Evolutionary conservation across 2,797 vertebrate species (phyloP).

Genomic region (Dicrostonyx torquatus): DNA sequence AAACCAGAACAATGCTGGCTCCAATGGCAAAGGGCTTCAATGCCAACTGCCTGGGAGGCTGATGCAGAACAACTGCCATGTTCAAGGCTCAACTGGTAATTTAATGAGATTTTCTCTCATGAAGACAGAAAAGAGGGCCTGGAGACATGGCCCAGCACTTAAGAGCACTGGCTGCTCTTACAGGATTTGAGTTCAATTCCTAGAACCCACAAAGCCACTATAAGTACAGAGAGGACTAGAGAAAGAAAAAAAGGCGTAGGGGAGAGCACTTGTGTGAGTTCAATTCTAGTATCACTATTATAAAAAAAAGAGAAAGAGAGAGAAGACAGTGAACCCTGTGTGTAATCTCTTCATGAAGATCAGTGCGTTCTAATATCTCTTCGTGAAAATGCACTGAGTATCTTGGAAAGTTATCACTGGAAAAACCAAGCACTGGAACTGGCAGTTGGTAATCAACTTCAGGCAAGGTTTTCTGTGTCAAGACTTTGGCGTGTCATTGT

Average conservation of each 20-base stretch:
- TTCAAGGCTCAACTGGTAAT: neutral
- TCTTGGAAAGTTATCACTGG: conserved; percentile 73
- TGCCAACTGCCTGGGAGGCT: neutral
- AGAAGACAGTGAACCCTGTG: neutral
- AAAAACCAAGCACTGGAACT: conserved; percentile 80
- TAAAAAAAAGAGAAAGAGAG: no score
- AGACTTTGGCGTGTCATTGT: conserved; percentile 71
- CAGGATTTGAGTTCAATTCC: neutral
- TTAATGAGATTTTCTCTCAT: neutral
- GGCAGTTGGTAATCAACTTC: conserved; percentile 78
- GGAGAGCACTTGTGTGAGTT: neutral
- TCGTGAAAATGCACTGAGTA: conserved; percentile 69
- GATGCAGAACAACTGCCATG: neutral
- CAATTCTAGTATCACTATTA: neutral
- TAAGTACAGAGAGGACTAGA: neutral
- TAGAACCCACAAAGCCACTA: neutral
- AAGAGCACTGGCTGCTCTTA: neutral
- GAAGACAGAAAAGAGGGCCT: neutral
- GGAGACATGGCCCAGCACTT: no score
- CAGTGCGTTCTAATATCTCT: conserved; percentile 39
- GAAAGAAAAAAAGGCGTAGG: neutral
- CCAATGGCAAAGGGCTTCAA: neutral
- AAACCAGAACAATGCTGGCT: neutral
- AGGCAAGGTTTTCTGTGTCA: conserved; percentile 74
- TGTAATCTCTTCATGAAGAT: neutral